Evolutionary conservation across 2,113 vertebrate species (phyloP).

Genomic region (Dicaeum eximium): DNA sequence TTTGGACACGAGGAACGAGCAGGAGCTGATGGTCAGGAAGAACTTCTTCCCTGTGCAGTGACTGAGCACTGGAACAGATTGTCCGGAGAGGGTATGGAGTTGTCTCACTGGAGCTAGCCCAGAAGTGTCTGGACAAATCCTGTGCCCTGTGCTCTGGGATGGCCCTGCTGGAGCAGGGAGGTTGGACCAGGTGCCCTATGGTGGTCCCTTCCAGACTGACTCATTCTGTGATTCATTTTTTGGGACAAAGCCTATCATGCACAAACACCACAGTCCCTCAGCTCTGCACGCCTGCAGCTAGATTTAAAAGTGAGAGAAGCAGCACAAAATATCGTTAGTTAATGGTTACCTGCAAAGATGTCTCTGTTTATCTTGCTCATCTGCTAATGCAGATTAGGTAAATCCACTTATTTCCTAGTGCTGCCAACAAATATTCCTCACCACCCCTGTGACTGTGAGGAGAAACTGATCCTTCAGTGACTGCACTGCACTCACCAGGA

Average conservation of each 20-base stretch:
- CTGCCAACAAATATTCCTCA: not conserved
- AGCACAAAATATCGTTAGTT: not conserved
- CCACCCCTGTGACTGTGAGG: fast-evolving
- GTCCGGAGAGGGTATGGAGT: not conserved
- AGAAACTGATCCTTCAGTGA: fast-evolving
- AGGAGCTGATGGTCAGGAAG: not conserved
- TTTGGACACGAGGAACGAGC: not conserved
- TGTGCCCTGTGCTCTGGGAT: not conserved
- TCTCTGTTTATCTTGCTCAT: not conserved
- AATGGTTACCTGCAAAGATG: not conserved
- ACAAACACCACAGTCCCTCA: not conserved
- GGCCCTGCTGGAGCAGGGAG: not conserved
- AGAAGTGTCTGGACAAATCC: not conserved
- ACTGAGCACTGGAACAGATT: not conserved
- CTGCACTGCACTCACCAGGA: fast-evolving
- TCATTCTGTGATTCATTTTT: not conserved
- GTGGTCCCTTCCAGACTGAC: not conserved
- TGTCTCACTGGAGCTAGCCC: not conserved
- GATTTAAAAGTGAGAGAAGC: not conserved
- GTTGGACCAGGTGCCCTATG: not conserved
- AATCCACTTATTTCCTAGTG: not conserved
- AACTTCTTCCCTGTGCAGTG: not conserved
- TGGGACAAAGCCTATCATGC: fast-evolving
- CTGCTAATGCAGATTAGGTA: not conserved
- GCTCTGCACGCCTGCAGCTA: not conserved